Conservation (phyloP, 2,113 vertebrate species). For the Corythaixoides concolor region DNA sequence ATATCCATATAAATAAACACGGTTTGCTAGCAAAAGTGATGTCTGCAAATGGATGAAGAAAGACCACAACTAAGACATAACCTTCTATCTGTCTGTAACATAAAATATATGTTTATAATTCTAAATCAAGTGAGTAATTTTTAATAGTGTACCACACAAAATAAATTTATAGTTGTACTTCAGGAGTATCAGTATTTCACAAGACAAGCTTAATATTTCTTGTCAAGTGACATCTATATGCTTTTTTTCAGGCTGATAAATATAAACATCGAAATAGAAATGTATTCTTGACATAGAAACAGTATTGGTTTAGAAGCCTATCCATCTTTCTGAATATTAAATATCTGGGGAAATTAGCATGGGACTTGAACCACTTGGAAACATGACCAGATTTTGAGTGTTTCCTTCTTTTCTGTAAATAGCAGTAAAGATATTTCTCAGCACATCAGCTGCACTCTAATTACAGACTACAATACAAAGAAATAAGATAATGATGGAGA, state of each 20-base stretch:
- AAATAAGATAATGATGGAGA: conserved; percentile 28
- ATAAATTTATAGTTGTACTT: not conserved
- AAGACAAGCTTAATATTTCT: not conserved
- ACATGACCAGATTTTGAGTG: not conserved
- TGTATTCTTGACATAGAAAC: not conserved
- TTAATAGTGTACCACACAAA: not conserved
- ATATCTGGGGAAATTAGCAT: not conserved
- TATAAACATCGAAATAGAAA: not conserved
- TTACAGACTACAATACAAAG: not conserved
- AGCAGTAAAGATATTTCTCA: conserved; percentile 24
- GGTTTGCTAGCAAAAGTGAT: not conserved
- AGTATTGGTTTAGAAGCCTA: not conserved
- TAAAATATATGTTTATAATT: conserved; percentile 25
- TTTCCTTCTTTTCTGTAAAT: not conserved
- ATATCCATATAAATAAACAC: conserved; percentile 26
- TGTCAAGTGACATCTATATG: not conserved
- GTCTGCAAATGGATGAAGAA: not conserved
- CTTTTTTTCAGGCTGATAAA: not conserved
- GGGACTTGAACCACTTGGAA: not conserved
- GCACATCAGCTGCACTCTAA: not conserved
- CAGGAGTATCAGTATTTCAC: conserved; percentile 10
- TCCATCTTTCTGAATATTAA: conserved; percentile 20
- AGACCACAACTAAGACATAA: conserved; percentile 7
- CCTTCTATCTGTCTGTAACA: not conserved
- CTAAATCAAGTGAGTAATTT: not conserved